These are phyloP conservation scores for Pandion haliaetus DNA, from an alignment of 2,113 vertebrate genomes.

Conservation along the genomic window DNA sequence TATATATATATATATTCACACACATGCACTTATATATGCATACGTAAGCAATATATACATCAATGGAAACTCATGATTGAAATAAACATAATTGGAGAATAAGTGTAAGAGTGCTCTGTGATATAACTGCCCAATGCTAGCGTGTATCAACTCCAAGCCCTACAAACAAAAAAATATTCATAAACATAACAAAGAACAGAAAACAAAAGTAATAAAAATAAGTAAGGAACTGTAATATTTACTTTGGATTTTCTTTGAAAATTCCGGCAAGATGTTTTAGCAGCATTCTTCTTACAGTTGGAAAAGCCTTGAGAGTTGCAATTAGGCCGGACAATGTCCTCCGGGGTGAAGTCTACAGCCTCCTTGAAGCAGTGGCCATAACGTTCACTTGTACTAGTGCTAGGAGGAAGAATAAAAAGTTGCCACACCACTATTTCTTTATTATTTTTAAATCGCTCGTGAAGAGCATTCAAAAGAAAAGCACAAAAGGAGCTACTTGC, in stretches of 20 bases:
- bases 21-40: too few relatives aligned
- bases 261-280: constrained; percentile 24
- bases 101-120: neutral
- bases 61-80: rapidly evolving
- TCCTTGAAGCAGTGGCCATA: constrained; percentile 21
- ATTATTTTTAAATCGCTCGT: neutral
- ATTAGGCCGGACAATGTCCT: constrained; percentile 63
- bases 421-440: neutral
- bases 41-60: neutral
- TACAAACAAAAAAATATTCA: neutral
- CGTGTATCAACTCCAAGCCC: neutral
- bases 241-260: constrained; percentile 65
- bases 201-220: neutral
- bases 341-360: constrained; percentile 52
- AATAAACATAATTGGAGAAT: too few relatives aligned
- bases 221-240: constrained; percentile 14
- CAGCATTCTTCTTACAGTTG: constrained; percentile 17
- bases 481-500: neutral
- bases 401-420: constrained; percentile 1
- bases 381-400: constrained; percentile 35
- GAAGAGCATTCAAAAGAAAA: neutral
- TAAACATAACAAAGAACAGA: neutral
- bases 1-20: rapidly evolving
- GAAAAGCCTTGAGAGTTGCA: constrained; percentile 21
- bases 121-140: rapidly evolving